Percentiles rank a stretch among this genome's conserved stretches.
These are phyloP conservation scores for Chauna torquata DNA, from an alignment of 2,113 vertebrate genomes.

Conservation along the genomic window DNA sequence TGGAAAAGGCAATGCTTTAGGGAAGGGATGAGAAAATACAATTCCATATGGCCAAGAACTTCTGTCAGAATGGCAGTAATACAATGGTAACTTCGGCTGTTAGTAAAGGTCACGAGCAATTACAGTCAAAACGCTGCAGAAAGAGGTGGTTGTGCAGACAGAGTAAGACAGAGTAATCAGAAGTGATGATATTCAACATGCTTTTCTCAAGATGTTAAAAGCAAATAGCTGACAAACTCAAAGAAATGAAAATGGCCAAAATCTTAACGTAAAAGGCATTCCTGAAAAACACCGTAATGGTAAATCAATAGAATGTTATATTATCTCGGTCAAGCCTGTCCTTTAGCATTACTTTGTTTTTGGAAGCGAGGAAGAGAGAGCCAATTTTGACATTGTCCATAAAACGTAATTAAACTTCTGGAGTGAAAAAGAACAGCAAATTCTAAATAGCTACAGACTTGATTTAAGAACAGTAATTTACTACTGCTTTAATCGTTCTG, in stretches of 20 bases:
- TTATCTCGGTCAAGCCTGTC: background rate
- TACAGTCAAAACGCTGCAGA: background rate
- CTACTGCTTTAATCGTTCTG: background rate
- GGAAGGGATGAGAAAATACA: background rate
- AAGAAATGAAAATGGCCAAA: background rate
- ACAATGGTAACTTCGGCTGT: background rate
- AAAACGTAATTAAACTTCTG: slow-evolving; percentile 5
- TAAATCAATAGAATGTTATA: background rate
- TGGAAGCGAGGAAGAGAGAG: background rate
- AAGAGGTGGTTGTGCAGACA: background rate
- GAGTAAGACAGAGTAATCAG: background rate
- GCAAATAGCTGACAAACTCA: background rate
- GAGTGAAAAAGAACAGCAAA: background rate
- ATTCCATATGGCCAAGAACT: background rate
- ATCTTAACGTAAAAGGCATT: background rate
- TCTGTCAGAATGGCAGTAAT: background rate
- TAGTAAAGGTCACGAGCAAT: background rate
- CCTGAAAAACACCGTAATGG: background rate
- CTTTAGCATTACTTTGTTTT: background rate
- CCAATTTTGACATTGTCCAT: background rate
- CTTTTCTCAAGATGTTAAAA: background rate
- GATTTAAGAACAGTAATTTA: background rate
- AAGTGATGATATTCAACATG: background rate
- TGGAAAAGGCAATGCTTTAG: background rate
- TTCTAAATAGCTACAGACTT: background rate